These are phyloP conservation scores for Nycticorax nycticorax DNA, from an alignment of 2,113 vertebrate species.

Conservation along the genomic window DNA sequence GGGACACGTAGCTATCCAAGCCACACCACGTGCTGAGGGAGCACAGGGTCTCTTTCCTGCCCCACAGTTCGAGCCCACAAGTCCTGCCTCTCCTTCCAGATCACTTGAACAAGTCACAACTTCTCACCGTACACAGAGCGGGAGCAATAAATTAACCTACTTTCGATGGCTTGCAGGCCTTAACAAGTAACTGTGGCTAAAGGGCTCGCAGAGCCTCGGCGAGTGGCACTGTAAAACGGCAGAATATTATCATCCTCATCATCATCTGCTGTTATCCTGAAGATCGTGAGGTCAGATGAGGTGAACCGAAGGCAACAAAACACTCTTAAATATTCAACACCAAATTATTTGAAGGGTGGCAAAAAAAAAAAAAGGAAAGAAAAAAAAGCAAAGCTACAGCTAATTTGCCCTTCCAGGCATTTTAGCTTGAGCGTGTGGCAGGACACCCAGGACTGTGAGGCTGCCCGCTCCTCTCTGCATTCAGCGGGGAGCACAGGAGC, in stretches of 20 bases:
- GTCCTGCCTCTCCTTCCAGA: neutral
- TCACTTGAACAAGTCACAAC: neutral
- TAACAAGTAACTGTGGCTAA: neutral
- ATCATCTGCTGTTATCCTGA: neutral
- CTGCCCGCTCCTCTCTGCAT: neutral
- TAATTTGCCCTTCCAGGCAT: neutral
- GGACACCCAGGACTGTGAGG: accelerated
- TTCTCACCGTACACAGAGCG: neutral
- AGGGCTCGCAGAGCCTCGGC: accelerated
- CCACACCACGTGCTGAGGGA: accelerated
- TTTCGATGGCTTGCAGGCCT: conserved; percentile 28
- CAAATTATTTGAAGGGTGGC: conserved; percentile 18
- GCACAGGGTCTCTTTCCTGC: neutral
- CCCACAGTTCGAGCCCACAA: neutral
- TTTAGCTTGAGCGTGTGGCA: neutral
- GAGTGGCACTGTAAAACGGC: neutral
- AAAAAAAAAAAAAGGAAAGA: neutral
- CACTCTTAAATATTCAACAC: conserved; percentile 16
- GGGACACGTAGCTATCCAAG: accelerated
- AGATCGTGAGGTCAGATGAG: neutral
- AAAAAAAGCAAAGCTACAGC: neutral
- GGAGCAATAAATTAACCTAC: conserved; percentile 18
- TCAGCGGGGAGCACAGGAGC: neutral
- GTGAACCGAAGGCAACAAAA: conserved; percentile 13
- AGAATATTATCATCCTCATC: neutral